Percentiles rank a stretch among this genome's conserved stretches.
phyloP scores from a whole-genome alignment of 2,888 invertebrate genomes.

The Sminthurinus aureus region DNA sequence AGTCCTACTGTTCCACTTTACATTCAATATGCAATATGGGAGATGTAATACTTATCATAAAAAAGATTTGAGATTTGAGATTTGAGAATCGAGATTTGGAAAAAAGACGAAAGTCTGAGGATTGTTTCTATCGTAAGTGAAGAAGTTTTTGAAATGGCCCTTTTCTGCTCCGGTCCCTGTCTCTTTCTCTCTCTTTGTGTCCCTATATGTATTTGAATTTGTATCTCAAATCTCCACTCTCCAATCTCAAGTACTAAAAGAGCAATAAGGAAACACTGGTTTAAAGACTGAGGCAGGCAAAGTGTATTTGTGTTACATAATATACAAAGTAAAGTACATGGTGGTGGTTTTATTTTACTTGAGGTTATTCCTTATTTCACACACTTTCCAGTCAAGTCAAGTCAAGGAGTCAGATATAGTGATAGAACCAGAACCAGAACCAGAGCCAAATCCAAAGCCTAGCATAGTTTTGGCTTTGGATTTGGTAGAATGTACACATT shows the following conservation, averaged over 20 bases:
- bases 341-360: neutral
- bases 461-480: neutral
- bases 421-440: neutral
- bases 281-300: neutral
- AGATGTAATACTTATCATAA: no score
- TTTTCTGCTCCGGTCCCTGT: no score
- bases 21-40: neutral
- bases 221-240: neutral
- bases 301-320: neutral
- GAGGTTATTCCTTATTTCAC: neutral
- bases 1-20: neutral
- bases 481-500: neutral
- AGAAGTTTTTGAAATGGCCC: neutral
- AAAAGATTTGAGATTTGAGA: no score
- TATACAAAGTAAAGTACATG: neutral
- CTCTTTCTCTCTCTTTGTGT: neutral
- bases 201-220: no score
- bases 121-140: no score
- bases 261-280: slow-evolving; percentile 4
- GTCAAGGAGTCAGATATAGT: neutral
- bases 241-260: neutral
- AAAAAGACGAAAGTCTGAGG: no score
- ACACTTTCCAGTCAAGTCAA: no score
- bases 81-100: no score
- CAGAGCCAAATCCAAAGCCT: no score